Base-by-base conservation (phyloP, 1,140 invertebrate species). In the Papilio aristodemus region DNA sequence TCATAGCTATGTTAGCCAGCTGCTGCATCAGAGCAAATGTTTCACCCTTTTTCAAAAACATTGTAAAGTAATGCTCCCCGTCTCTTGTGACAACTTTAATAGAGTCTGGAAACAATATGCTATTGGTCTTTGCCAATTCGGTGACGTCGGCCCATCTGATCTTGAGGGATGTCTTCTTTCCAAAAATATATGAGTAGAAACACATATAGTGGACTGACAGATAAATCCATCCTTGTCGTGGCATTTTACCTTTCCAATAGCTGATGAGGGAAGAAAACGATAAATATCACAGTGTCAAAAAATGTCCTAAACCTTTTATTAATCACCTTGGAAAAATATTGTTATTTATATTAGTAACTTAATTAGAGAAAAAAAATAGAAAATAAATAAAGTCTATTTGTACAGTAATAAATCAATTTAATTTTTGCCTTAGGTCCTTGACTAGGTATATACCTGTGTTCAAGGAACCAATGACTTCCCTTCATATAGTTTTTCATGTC, bases 1-100 rank as follows among this genome's bases (percentile, higher is more conserved):
- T 98, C 95, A 99, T 98, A 50, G 98, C 98, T 91, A 99, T 95
- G 92, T 99, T 99, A 57, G 97, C 97, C 39, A 99, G 92, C 91
- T 99, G 98, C 80, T 98, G 95, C 95, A 99, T 98, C 67, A 99
- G 87, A 46, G 94, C 93, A 91, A 96, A 99, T 0, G 97, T 97
- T 89, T 99, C 98, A 43, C 93, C 94, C 84, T 97, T 97, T 78
- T 95, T 96, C 59, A 98, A 88, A 81, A 99, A 96, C 95, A 99
- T 95, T 22, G 96, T 97, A 91, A 99, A 99, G 85, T 95, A 94
- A 92, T 97, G 95, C 93, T 95, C 95, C 73, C 93, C 94, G 80
- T 97, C 95, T 77, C 97, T 93, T 1, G 97, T 98, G 13, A 94
- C 93, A 5, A 98, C 94, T 87, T 94, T 95, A 46, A 99, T 97